Conservation (phyloP, 2,888 invertebrate genomes). For the Criorhina ranunculi region DNA sequence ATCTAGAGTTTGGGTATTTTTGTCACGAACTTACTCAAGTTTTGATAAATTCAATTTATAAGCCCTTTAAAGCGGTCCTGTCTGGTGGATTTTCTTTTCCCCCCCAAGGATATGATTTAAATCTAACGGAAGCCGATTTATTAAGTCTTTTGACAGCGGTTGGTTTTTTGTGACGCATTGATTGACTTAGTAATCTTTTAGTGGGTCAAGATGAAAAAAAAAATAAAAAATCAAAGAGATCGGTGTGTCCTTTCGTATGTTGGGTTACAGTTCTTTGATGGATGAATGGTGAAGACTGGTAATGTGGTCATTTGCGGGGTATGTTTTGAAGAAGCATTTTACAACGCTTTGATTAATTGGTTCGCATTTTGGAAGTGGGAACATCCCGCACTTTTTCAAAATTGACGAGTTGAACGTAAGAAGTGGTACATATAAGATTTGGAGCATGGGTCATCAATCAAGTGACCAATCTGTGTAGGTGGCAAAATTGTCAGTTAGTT, state of each 20-base stretch:
- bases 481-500: too few relatives aligned
- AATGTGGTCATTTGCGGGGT: background rate
- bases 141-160: slow-evolving; percentile 24
- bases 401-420: too few relatives aligned
- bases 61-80: background rate
- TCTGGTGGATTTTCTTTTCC: background rate
- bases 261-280: background rate
- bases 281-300: background rate
- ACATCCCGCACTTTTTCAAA: too few relatives aligned
- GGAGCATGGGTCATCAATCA: too few relatives aligned
- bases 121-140: slow-evolving; percentile 19
- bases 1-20: slow-evolving; percentile 24
- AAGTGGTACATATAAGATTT: too few relatives aligned
- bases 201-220: background rate
- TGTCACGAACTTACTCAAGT: slow-evolving; percentile 18
- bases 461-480: too few relatives aligned
- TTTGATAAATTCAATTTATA: slow-evolving; percentile 5
- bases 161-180: background rate
- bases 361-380: background rate
- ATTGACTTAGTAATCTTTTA: slow-evolving; percentile 3
- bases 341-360: slow-evolving; percentile 1
- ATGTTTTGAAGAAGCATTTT: background rate
- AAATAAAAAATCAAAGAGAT: background rate
- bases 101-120: background rate
- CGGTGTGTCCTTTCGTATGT: background rate